A percentile compares a stretch with the other conserved stretches of the same genome.
These are phyloP conservation scores for Macrotis lagotis DNA, from an alignment of 2,113 vertebrate genomes.

Conservation along the genomic window DNA sequence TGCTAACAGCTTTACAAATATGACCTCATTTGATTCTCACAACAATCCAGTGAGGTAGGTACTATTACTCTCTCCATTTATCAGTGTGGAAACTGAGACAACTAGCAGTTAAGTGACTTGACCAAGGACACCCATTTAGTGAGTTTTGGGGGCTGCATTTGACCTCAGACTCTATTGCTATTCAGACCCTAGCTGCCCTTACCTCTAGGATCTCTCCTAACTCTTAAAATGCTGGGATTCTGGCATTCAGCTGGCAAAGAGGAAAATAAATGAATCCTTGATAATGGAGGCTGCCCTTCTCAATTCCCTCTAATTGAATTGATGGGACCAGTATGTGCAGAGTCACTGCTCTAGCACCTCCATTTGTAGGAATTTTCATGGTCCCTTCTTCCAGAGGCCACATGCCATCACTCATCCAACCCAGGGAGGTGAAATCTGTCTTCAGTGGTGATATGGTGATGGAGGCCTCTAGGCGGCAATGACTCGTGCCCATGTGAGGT, in stretches of 20 bases:
- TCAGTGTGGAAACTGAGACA: background rate
- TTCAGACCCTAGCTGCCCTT: background rate
- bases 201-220: background rate
- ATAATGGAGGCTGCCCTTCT: slow-evolving; percentile 19
- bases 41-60: background rate
- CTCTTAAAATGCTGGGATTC: slow-evolving; percentile 26
- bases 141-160: background rate
- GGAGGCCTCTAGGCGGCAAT: slow-evolving; percentile 36
- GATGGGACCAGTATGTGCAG: slow-evolving; percentile 56
- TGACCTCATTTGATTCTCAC: background rate
- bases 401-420: slow-evolving; percentile 61
- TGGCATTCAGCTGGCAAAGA: slow-evolving; percentile 21
- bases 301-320: slow-evolving; percentile 58
- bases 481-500: slow-evolving; percentile 53
- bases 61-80: background rate
- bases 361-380: slow-evolving; percentile 79
- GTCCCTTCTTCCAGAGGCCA: slow-evolving; percentile 73
- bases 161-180: background rate
- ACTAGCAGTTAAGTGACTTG: background rate
- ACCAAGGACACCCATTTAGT: too few species aligned
- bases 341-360: slow-evolving; percentile 72
- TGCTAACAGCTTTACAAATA: background rate
- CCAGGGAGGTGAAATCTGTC: slow-evolving; percentile 67
- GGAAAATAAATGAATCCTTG: slow-evolving; percentile 20
- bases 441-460: slow-evolving; percentile 66